Evolutionary conservation across 2,888 invertebrate species (phyloP), one percentile per base, ranked within the genome.

Genomic region (Listrodromus nycthemerus): DNA sequence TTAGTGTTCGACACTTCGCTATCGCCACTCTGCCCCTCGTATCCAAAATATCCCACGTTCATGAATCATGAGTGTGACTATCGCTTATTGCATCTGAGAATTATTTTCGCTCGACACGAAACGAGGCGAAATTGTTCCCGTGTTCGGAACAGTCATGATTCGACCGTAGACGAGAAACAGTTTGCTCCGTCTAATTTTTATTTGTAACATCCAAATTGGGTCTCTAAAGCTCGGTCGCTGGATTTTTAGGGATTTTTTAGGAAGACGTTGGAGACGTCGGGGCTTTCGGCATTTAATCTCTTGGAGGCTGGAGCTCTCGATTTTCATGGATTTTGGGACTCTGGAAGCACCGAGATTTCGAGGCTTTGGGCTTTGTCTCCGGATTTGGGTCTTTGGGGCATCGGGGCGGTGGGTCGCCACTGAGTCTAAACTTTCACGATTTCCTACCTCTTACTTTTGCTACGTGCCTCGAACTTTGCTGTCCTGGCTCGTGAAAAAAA

Each of bases 31-130:
- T 78, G 79, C 87, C 88, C 88, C 91, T 91, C 91, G 89, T 91
- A 91, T 90, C 90, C 90, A 89, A 90, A 90, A 91, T 90, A 91
- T 90, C 89, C 89, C 88, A 87, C 87, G 81, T 85, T 87, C 88
- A 91, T 91, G 91, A 92, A 91, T 92, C 91, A 92, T 86, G 41
- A 66, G 86, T 75, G 80, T 86, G 87, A 88, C 85, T 66, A 85
- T 85, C 89, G 90, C 91, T 89, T 90, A 92, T 91, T 91, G 91
- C 90, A 91, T 88, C 88, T 80, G 80, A 86, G 87, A 89, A 89
- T 90, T 91, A 89, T 90, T 88, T 89, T 65, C 75, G 65, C 74
- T 50, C 48, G 87, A 90, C 90, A 88, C 87, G 88, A 88, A 88
- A 89, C 90, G 89, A 90, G 89, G 88, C 88, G 86, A 88, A 77